A percentile compares a stretch with the other conserved stretches of the same genome.
Evolutionary conservation across 2,888 invertebrate species (phyloP).

Genomic region (Pheosia tremula): DNA sequence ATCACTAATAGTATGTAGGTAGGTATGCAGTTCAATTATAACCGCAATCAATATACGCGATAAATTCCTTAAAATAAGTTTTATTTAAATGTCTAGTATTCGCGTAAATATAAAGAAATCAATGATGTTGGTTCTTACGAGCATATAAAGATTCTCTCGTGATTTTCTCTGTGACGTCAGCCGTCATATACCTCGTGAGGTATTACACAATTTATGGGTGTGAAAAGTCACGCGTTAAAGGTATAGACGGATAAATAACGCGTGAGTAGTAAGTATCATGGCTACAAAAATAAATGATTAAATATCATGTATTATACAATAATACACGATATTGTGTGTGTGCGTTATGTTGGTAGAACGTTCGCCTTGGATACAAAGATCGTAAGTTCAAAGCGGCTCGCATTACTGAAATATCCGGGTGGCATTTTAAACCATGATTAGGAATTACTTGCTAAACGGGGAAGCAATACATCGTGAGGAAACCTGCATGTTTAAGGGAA

Average conservation of each 20-base stretch:
- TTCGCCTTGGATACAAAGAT: too few relatives aligned
- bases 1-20: slow-evolving; percentile 1
- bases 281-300: not conserved
- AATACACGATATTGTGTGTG: too few relatives aligned
- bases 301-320: not conserved
- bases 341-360: not conserved
- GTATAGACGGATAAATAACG: not conserved
- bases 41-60: not conserved
- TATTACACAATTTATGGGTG: slow-evolving; percentile 1
- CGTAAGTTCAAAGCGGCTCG: too few relatives aligned
- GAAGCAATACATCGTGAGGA: too few relatives aligned
- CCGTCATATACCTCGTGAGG: not conserved
- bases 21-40: slow-evolving; percentile 3
- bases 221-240: not conserved
- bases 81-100: too few relatives aligned
- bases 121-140: too few relatives aligned
- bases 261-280: not conserved
- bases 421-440: too few relatives aligned
- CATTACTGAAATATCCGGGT: too few relatives aligned
- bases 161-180: not conserved
- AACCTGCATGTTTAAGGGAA: too few relatives aligned
- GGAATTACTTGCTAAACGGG: too few relatives aligned
- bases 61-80: too few relatives aligned
- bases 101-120: too few relatives aligned
- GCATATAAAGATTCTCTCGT: not conserved